Evolutionary conservation across 1,140 invertebrate genomes (phyloP).

Genomic region (Drosophila azteca): DNA sequence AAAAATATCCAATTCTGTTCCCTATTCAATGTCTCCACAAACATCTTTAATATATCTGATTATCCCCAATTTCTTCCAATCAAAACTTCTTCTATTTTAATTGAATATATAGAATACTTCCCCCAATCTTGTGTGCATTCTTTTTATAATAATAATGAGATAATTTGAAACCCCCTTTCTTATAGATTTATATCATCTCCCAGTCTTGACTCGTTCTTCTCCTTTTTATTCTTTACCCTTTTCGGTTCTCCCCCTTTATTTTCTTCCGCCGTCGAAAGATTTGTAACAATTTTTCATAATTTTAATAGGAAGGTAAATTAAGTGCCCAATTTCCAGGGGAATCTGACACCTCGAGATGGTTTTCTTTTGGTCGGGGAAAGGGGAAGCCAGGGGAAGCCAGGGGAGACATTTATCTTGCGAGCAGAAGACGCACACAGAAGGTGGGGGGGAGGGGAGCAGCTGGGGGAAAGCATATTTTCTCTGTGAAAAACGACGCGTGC

Average conservation of each 20-base stretch:
- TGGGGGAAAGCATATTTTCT: slow-evolving; percentile 27
- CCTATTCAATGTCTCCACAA: no score
- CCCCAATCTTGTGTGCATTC: no score
- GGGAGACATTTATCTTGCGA: slow-evolving; percentile 56
- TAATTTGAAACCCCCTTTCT: neutral
- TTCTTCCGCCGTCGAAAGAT: slow-evolving; percentile 33
- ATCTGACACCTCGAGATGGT: slow-evolving; percentile 59
- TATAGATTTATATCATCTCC: neutral
- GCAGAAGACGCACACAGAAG: slow-evolving; percentile 15
- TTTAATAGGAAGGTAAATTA: slow-evolving; percentile 66
- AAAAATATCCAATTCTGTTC: no score
- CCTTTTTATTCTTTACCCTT: neutral
- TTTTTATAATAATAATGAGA: neutral
- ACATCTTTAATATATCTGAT: no score
- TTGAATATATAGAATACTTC: neutral
- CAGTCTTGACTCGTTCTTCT: neutral
- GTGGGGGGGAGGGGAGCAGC: slow-evolving; percentile 1
- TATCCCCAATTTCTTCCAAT: no score
- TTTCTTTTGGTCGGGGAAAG: slow-evolving; percentile 6
- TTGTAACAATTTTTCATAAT: slow-evolving; percentile 67
- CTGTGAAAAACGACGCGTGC: slow-evolving; percentile 58
- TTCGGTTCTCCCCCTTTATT: neutral
- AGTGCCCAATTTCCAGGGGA: slow-evolving; percentile 72
- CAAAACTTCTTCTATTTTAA: no score
- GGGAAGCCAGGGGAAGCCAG: neutral